phyloP scores from a whole-genome alignment of 2,888 invertebrate species.

The Chalcosyrphus nemorum region DNA sequence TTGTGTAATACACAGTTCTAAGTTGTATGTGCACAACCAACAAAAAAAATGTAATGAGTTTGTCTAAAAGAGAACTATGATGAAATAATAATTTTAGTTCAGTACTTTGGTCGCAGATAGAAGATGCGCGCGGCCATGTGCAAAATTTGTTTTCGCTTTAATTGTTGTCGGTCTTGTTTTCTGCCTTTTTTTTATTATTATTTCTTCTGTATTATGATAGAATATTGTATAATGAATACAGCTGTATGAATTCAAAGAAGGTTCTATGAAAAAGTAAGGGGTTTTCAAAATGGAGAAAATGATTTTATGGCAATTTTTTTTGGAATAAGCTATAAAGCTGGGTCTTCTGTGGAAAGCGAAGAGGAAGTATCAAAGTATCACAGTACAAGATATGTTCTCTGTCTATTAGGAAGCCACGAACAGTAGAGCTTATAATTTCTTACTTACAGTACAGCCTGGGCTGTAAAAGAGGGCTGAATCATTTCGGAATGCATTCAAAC shows the following conservation, averaged over 20 bases:
- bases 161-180: conserved; percentile 7
- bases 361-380: too few species aligned
- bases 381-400: too few species aligned
- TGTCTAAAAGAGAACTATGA: conserved; percentile 45
- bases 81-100: conserved; percentile 25
- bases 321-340: too few species aligned
- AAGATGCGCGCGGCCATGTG: conserved; percentile 49
- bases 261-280: background rate
- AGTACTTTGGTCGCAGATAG: background rate
- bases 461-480: too few species aligned
- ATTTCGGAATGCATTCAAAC: too few species aligned
- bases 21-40: background rate
- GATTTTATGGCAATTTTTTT: too few species aligned
- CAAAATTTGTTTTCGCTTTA: conserved; percentile 35
- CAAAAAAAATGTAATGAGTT: conserved; percentile 36
- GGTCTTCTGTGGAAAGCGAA: too few species aligned
- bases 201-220: background rate
- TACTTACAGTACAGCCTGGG: too few species aligned
- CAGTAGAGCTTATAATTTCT: too few species aligned
- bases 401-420: too few species aligned
- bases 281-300: too few species aligned
- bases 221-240: background rate
- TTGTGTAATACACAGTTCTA: conserved; percentile 23
- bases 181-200: too few species aligned
- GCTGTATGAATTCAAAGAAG: background rate